Evolutionary conservation across 2,888 invertebrate species (phyloP).

Genomic region (Agonopterix subpropinquella): DNA sequence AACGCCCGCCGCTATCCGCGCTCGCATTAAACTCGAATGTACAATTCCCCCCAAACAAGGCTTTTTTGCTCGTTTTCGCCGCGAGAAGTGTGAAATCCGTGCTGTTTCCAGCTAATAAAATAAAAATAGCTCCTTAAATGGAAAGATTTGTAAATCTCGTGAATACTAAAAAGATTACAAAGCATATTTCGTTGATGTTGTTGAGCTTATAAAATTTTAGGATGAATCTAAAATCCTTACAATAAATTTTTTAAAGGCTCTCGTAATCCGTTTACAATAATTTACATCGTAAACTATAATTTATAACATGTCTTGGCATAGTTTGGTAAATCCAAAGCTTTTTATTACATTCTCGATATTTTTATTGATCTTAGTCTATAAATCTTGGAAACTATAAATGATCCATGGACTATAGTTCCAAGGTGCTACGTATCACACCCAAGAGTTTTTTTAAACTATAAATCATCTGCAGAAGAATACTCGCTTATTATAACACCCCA

Average conservation of each 20-base stretch:
- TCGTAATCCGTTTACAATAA: slow-evolving; percentile 47
- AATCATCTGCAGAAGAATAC: slow-evolving; percentile 42
- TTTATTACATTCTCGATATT: slow-evolving; percentile 44
- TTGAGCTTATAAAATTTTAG: slow-evolving; percentile 16
- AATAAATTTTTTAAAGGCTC: slow-evolving; percentile 35
- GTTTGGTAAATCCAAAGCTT: slow-evolving; percentile 32
- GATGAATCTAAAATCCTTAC: slow-evolving; percentile 21
- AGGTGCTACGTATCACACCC: slow-evolving; percentile 50
- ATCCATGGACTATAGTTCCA: slow-evolving; percentile 31
- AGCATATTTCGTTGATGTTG: slow-evolving; percentile 10
- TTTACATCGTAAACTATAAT: slow-evolving; percentile 42
- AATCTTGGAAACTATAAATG: slow-evolving; percentile 42
- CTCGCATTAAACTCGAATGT: slow-evolving; percentile 34
- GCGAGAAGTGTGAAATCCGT: slow-evolving; percentile 52
- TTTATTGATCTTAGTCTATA: slow-evolving; percentile 55
- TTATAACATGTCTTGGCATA: slow-evolving; percentile 26
- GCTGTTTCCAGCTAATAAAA: slow-evolving; percentile 35
- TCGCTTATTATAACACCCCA: slow-evolving; percentile 44
- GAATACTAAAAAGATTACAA: slow-evolving; percentile 19
- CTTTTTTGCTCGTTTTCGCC: slow-evolving; percentile 37
- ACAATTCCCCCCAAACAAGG: slow-evolving; percentile 25
- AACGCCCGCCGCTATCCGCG: slow-evolving; percentile 10
- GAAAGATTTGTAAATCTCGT: slow-evolving; percentile 14
- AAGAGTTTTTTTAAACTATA: slow-evolving; percentile 37
- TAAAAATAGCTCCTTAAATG: slow-evolving; percentile 31